A percentile compares a stretch with the other conserved stretches of the same genome.
These are phyloP conservation scores for Drosophila pruinosa DNA, from an alignment of 1,140 invertebrate species.

Conservation along the genomic window DNA sequence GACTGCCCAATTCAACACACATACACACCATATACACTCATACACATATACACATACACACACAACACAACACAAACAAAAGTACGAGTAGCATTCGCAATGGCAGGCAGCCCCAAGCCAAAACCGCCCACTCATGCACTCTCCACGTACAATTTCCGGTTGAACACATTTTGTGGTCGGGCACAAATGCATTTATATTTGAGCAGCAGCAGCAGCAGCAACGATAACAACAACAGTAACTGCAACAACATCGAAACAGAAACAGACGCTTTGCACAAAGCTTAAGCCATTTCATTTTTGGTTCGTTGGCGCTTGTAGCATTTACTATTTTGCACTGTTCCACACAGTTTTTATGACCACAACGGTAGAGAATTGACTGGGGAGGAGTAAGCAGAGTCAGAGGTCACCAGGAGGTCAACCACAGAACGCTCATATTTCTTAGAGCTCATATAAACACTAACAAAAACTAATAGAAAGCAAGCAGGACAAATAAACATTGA, in stretches of 20 bases:
- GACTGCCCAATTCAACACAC: constrained; percentile 1
- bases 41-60: constrained; percentile 7
- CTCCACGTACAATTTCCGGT: constrained; percentile 80
- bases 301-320: constrained; percentile 73
- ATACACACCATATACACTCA: background rate
- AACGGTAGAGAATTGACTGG: no score
- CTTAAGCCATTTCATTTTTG: constrained; percentile 80
- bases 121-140: constrained; percentile 49
- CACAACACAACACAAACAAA: constrained; percentile 16
- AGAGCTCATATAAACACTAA: constrained; percentile 63
- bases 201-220: constrained; percentile 52
- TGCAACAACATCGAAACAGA: constrained; percentile 4
- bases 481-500: constrained; percentile 48
- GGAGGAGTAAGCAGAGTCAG: no score
- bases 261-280: constrained; percentile 66
- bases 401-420: constrained; percentile 34
- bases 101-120: constrained; percentile 11
- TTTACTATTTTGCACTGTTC: constrained; percentile 72
- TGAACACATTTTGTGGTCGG: constrained; percentile 80
- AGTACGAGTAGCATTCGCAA: background rate
- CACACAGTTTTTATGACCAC: constrained; percentile 50
- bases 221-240: constrained; percentile 31
- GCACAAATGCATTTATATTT: constrained; percentile 79
- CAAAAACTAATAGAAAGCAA: constrained; percentile 70
- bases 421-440: constrained; percentile 74